phyloP scores from a whole-genome alignment of 2,797 vertebrate species.

The Helostoma temminkii region DNA sequence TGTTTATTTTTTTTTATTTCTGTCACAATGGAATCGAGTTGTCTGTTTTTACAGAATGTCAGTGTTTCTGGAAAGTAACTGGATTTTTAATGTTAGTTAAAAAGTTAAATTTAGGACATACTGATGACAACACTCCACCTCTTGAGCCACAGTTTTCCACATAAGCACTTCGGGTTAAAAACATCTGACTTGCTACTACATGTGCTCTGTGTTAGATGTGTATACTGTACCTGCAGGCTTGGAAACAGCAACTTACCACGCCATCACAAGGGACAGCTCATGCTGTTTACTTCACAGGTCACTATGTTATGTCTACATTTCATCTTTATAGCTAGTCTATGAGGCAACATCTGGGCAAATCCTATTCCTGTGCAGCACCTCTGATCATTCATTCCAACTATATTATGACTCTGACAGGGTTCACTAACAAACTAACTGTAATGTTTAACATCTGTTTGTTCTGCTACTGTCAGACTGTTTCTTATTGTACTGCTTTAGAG shows the following conservation, averaged over 20 bases:
- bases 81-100: no score
- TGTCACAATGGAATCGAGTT: neutral
- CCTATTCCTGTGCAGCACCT: neutral
- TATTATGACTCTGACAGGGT: neutral
- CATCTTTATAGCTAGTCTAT: constrained; percentile 25
- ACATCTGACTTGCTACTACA: neutral
- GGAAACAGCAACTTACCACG: constrained; percentile 8
- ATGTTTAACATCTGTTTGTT: no score
- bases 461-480: constrained; percentile 24
- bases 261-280: neutral
- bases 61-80: neutral
- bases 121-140: no score
- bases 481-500: neutral
- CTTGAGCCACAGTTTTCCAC: no score
- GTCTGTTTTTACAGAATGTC: neutral
- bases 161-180: neutral
- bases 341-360: constrained; percentile 45
- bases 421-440: constrained; percentile 21
- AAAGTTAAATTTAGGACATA: no score
- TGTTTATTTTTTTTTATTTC: neutral
- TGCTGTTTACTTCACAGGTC: constrained; percentile 5
- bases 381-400: neutral
- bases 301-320: constrained; percentile 46
- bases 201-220: no score
- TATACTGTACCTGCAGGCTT: constrained; percentile 7